phyloP scores from a whole-genome alignment of 2,888 invertebrate genomes.

The Leptopilina myrica region DNA sequence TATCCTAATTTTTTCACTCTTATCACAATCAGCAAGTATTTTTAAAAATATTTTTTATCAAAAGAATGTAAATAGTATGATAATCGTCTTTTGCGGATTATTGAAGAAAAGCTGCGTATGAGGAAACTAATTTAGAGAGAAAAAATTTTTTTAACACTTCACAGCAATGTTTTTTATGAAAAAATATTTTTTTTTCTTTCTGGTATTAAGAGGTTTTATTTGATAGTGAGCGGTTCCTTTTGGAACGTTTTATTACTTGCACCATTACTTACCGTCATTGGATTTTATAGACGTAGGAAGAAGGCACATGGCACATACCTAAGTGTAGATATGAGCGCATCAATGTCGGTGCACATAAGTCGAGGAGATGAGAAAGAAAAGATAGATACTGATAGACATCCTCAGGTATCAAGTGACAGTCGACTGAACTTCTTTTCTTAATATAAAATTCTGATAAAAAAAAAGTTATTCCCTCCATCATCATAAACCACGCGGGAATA shows the following conservation, averaged over 20 bases:
- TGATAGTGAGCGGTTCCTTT: background rate
- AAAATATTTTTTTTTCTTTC: background rate
- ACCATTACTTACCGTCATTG: slow-evolving; percentile 17
- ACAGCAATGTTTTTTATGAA: too few species aligned
- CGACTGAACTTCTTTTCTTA: slow-evolving; percentile 5
- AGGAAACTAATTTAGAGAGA: too few species aligned
- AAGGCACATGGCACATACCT: too few species aligned
- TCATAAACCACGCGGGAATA: too few species aligned
- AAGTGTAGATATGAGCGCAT: background rate
- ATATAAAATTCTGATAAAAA: background rate
- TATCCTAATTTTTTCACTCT: too few species aligned
- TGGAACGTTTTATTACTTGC: slow-evolving; percentile 1
- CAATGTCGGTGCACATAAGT: background rate
- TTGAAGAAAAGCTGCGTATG: too few species aligned
- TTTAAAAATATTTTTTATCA: too few species aligned
- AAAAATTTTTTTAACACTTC: too few species aligned
- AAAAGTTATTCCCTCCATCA: too few species aligned
- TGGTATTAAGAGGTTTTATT: background rate
- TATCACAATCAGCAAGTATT: too few species aligned
- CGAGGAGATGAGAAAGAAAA: slow-evolving; percentile 1
- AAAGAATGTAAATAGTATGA: too few species aligned
- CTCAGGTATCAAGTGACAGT: background rate
- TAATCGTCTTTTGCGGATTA: too few species aligned
- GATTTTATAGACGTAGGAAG: background rate
- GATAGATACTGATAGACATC: slow-evolving; percentile 10